Evolutionary conservation across 2,797 vertebrate genomes (phyloP).

Genomic region (Melanitta fusca): DNA sequence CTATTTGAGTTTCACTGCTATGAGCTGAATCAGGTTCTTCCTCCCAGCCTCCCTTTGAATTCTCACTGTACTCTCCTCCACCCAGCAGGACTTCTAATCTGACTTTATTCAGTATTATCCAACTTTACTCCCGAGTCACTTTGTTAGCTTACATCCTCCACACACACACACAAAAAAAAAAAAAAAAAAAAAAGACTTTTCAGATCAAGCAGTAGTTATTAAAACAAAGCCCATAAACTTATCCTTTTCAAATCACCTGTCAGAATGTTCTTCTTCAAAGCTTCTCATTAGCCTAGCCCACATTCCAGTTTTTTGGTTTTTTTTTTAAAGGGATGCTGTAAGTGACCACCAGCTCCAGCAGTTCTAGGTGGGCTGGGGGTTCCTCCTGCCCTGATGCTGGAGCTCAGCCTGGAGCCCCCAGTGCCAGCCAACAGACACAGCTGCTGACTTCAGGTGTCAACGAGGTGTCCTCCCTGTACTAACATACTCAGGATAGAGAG

Average conservation of each 20-base stretch:
- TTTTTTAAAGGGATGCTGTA: neutral
- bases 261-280: neutral
- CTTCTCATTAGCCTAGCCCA: neutral
- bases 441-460: neutral
- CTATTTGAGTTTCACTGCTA: neutral
- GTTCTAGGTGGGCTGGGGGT: neutral
- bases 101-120: neutral
- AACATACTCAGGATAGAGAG: neutral
- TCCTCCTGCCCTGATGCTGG: neutral
- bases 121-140: neutral
- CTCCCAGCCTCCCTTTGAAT: neutral
- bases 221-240: neutral
- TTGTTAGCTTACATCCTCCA: neutral
- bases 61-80: neutral
- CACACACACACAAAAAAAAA: neutral
- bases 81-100: neutral
- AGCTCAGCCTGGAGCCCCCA: neutral
- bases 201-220: neutral
- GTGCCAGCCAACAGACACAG: neutral
- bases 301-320: neutral
- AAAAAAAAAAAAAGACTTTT: neutral
- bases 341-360: neutral
- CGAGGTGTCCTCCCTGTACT: neutral
- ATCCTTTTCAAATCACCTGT: neutral
- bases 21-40: neutral